These are phyloP conservation scores for Trimorus sp. DNA, from an alignment of 2,888 invertebrate species.

Conservation along the genomic window DNA sequence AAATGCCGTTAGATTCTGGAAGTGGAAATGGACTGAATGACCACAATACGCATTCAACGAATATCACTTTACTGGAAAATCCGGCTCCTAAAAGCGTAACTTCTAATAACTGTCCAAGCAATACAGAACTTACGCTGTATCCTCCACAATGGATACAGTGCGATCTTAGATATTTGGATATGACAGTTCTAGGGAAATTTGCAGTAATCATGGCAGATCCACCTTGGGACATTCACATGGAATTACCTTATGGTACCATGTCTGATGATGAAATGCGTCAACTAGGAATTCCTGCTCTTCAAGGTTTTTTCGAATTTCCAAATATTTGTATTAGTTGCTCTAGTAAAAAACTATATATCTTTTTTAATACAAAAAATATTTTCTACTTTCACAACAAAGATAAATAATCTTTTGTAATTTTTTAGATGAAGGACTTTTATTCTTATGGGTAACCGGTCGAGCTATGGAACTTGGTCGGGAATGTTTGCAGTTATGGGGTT, in stretches of 20 bases:
- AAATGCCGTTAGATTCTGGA: conserved; percentile 67
- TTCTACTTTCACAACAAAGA: too few species aligned
- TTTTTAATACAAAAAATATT: too few species aligned
- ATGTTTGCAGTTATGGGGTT: conserved; percentile 98
- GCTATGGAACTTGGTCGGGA: conserved; percentile 98
- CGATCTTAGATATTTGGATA: conserved; percentile 94
- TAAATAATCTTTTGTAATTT: neutral
- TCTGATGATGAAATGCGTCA: conserved; percentile 99
- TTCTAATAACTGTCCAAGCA: conserved; percentile 75
- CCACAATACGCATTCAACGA: conserved; percentile 29
- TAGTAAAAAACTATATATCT: too few species aligned
- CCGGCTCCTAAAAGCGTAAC: conserved; percentile 29
- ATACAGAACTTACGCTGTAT: conserved; percentile 86
- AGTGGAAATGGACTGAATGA: conserved; percentile 35
- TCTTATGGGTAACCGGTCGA: conserved; percentile 98
- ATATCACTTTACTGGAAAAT: conserved; percentile 27
- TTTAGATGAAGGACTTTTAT: conserved; percentile 94
- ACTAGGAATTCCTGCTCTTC: conserved; percentile 95
- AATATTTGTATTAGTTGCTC: too few species aligned
- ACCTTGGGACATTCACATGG: conserved; percentile 99
- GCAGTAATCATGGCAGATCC: conserved; percentile 99
- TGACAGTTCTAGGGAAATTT: conserved; percentile 97
- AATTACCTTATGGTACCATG: conserved; percentile 99
- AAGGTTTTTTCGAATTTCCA: conserved; percentile 78
- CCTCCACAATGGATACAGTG: conserved; percentile 99